A percentile compares a stretch with the other conserved stretches of the same genome.
phyloP scores from a whole-genome alignment of 2,113 vertebrate genomes.

The Cariama cristata region DNA sequence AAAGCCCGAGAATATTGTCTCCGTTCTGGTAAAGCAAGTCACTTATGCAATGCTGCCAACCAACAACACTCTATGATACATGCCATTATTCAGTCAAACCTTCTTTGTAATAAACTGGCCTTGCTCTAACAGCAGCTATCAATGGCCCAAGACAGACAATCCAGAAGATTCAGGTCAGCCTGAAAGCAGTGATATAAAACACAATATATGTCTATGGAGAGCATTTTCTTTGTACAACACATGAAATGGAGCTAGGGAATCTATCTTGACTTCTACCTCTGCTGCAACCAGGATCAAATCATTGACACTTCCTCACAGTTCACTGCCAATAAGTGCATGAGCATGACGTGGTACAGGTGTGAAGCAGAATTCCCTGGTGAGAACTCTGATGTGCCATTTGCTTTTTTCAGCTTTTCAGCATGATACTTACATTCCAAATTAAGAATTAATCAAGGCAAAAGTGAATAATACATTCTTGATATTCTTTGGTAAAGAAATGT shows the following conservation, averaged over 20 bases:
- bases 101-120: not conserved
- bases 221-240: not conserved
- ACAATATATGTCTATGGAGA: not conserved
- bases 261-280: not conserved
- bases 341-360: not conserved
- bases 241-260: not conserved
- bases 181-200: not conserved
- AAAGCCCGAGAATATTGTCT: not conserved
- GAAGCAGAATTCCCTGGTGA: not conserved
- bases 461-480: not conserved
- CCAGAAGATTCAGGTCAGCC: not conserved
- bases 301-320: not conserved
- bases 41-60: not conserved
- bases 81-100: not conserved
- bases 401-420: not conserved
- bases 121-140: not conserved
- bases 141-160: not conserved
- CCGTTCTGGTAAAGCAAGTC: not conserved
- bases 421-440: not conserved
- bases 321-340: not conserved
- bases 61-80: fast-evolving
- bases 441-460: not conserved
- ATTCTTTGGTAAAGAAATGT: not conserved
- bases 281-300: not conserved
- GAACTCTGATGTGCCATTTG: not conserved